A percentile compares a stretch with the other conserved stretches of the same genome.
phyloP scores from a whole-genome alignment of 2,888 invertebrate genomes.

The Synanthedon tipuliformis region DNA sequence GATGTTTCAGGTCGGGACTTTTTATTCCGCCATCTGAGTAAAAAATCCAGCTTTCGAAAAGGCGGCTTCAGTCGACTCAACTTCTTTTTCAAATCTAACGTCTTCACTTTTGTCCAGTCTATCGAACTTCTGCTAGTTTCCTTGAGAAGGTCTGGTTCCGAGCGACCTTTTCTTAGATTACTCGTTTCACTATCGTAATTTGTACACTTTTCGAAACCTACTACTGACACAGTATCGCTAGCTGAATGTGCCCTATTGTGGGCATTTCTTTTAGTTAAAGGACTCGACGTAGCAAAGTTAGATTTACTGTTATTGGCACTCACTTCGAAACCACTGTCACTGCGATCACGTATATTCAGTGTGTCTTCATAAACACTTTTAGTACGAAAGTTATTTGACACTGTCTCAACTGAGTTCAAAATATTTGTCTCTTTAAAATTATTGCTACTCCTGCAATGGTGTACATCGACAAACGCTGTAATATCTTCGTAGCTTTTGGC shows the following conservation, averaged over 20 bases:
- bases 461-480: constrained; percentile 47
- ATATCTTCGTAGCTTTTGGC: constrained; percentile 58
- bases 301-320: constrained; percentile 18
- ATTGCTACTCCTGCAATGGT: constrained; percentile 43
- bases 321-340: constrained; percentile 44
- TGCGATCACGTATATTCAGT: constrained; percentile 26
- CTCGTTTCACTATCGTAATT: constrained; percentile 32
- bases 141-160: constrained; percentile 52
- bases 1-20: constrained; percentile 31
- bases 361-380: constrained; percentile 45
- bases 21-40: constrained; percentile 56
- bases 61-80: constrained; percentile 50
- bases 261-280: constrained; percentile 39
- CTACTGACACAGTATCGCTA: constrained; percentile 38
- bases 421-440: constrained; percentile 57
- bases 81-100: constrained; percentile 38
- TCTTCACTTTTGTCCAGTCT: constrained; percentile 34
- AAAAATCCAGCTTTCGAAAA: constrained; percentile 54
- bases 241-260: constrained; percentile 31
- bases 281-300: constrained; percentile 50
- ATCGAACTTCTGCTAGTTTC: constrained; percentile 27
- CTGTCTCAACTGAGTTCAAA: constrained; percentile 37
- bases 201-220: constrained; percentile 46
- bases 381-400: constrained; percentile 20
- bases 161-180: constrained; percentile 46